Evolutionary conservation across 1,140 invertebrate species (phyloP), one percentile per base, ranked within the genome.

Genomic region (Dreissena rostriformis): DNA sequence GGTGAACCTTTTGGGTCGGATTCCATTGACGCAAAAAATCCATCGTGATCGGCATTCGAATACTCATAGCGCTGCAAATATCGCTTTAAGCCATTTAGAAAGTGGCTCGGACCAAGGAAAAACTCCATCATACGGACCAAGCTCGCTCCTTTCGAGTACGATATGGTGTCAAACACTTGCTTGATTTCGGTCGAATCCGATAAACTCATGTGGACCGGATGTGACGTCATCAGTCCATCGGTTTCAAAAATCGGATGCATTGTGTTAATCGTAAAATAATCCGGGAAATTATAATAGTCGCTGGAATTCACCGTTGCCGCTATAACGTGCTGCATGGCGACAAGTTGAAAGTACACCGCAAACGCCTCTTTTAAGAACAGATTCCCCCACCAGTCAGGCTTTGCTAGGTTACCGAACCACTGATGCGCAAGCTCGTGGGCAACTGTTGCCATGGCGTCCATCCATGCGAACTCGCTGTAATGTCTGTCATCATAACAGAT

Each of bases 141-240:
- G 67, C 28, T 73, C n/a, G 55, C 55, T 53, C 96, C 97, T 96
- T 98, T 98, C 65, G 94, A 96, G 90, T 99, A 99, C 0, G 97
- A 98, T 86, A 99, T 99, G 71, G 95, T 95, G 92, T 99, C 98
- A 92, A 98, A 99, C 78, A 98, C 97, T 92, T 98, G 97, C 83
- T 96, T 96, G 7, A 99, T 98, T 93, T 99, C 97, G 70, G 61
- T 79, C 24, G 51, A 68, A 49, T 53, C 77, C 51, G 22, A 26
- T 55, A 70, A 97, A 87, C 96, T 95, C 5, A 97, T 95, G 0
- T 97, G 98, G 86, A 99, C 97, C 24, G 97, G 97, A 93, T 98
- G 97, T 1, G 97, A 98, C 0, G 97, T 96, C 6, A 78, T 51
- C 1, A 87, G 65, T 28, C 87, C 85, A 71, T 88, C 87, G 17